phyloP scores from a whole-genome alignment of 2,888 invertebrate species.

The Liopterus haemorrhoidalis region DNA sequence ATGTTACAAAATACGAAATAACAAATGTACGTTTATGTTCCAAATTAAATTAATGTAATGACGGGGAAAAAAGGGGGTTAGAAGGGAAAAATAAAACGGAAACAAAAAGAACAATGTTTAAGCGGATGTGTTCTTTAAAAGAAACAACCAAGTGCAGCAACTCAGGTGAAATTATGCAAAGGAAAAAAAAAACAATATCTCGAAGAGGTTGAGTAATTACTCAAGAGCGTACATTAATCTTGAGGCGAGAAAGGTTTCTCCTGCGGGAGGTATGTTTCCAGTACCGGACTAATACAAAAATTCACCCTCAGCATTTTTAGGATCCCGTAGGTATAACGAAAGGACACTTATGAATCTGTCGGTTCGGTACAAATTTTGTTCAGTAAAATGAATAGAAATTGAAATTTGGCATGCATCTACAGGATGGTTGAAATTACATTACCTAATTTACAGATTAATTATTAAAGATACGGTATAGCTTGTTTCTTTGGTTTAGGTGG shows the following conservation, averaged over 20 bases:
- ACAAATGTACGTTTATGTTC: conserved; percentile 24
- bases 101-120: conserved; percentile 16
- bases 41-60: conserved; percentile 28
- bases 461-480: no score
- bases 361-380: no score
- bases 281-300: no score
- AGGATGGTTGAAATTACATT: no score
- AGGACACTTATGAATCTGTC: no score
- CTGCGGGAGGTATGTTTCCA: no score
- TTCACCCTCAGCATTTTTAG: no score
- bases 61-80: conserved; percentile 15
- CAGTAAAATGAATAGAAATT: no score
- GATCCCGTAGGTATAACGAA: no score
- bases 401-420: no score
- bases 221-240: conserved; percentile 19
- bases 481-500: no score
- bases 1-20: conserved; percentile 22
- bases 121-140: conserved; percentile 19
- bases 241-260: conserved; percentile 12
- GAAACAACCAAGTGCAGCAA: conserved; percentile 1
- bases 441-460: no score
- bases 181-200: conserved; percentile 19
- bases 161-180: conserved; percentile 23
- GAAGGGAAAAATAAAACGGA: conserved; percentile 12
- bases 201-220: conserved; percentile 19